These are phyloP conservation scores for Tapera naevia DNA, from an alignment of 2,797 vertebrate genomes.

Conservation along the genomic window DNA sequence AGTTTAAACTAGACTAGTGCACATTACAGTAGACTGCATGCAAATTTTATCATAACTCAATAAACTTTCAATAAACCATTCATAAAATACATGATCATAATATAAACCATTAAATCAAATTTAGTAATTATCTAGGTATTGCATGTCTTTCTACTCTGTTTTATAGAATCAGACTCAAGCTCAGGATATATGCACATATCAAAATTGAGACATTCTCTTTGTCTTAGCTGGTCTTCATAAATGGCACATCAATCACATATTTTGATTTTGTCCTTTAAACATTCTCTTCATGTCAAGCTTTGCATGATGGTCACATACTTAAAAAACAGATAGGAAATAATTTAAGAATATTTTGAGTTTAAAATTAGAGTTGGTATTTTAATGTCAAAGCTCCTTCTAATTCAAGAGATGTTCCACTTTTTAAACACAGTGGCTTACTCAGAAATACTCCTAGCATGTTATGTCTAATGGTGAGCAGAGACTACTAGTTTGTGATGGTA, in stretches of 20 bases:
- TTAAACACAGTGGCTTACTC: background rate
- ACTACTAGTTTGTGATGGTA: background rate
- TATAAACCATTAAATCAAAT: background rate
- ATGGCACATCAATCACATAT: background rate
- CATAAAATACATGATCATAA: background rate
- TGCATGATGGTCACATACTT: background rate
- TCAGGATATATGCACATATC: background rate
- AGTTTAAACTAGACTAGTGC: background rate
- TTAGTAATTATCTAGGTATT: background rate
- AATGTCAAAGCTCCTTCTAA: background rate
- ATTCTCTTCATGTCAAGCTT: background rate
- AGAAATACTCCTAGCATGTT: background rate
- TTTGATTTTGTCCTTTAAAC: background rate
- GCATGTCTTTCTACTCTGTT: background rate
- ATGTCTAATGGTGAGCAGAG: background rate
- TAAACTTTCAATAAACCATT: background rate
- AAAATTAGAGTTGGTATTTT: background rate
- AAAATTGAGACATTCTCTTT: background rate
- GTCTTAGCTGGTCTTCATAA: background rate
- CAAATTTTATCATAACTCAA: background rate
- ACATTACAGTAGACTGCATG: background rate
- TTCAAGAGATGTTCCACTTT: background rate
- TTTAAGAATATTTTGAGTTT: background rate
- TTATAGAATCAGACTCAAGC: background rate
- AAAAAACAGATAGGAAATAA: background rate